phyloP scores from a whole-genome alignment of 2,888 invertebrate genomes.

The Chesias legatella region DNA sequence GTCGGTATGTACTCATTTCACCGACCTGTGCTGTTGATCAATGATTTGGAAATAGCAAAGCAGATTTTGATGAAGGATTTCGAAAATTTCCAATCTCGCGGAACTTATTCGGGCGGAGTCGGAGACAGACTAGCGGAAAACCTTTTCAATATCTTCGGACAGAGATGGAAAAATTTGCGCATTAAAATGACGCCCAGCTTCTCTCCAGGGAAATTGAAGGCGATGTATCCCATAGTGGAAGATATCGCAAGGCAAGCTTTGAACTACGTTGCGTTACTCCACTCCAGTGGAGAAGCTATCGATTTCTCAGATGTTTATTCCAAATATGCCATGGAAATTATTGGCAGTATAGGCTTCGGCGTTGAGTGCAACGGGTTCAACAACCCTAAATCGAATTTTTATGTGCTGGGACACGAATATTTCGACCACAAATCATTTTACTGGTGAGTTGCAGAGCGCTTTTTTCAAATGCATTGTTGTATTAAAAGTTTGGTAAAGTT shows the following conservation, averaged over 20 bases:
- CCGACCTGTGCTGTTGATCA: constrained; percentile 80
- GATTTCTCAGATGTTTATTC: constrained; percentile 80
- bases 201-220: constrained; percentile 83
- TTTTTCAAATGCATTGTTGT: background rate
- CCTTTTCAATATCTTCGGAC: constrained; percentile 79
- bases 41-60: constrained; percentile 82
- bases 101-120: constrained; percentile 80
- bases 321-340: constrained; percentile 82
- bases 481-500: too few relatives aligned
- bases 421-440: constrained; percentile 60
- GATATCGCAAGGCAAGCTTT: constrained; percentile 77
- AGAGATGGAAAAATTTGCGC: constrained; percentile 83
- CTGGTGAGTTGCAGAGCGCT: constrained; percentile 49
- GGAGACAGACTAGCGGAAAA: constrained; percentile 82
- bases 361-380: constrained; percentile 81
- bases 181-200: constrained; percentile 84
- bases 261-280: constrained; percentile 51
- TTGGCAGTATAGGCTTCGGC: constrained; percentile 82
- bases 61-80: constrained; percentile 82
- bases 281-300: constrained; percentile 51
- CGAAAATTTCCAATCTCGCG: constrained; percentile 83
- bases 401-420: constrained; percentile 64
- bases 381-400: constrained; percentile 77
- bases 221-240: constrained; percentile 81
- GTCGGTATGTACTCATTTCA: constrained; percentile 83